These are phyloP conservation scores for Triplophysa yarkandensis DNA, from an alignment of 2,797 vertebrate species.

Conservation along the genomic window DNA sequence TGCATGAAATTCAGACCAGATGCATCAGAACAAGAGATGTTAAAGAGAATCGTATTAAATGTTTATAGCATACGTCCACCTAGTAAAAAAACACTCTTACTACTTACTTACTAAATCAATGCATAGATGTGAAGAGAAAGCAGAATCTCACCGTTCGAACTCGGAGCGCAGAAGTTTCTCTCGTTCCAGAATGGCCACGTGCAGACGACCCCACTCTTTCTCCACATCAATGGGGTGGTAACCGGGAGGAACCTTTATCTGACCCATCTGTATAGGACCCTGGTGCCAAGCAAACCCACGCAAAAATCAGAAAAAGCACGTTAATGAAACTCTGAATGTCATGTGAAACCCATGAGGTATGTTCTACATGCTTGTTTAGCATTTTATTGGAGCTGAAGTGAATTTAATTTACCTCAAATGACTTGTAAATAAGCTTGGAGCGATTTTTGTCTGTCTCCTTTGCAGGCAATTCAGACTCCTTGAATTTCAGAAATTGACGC, in stretches of 20 bases:
- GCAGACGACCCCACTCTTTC: slow-evolving; percentile 94
- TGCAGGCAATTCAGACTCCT: slow-evolving; percentile 91
- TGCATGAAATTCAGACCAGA: not conserved
- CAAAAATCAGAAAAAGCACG: not conserved
- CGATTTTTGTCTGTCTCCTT: slow-evolving; percentile 94
- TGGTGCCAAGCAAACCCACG: slow-evolving; percentile 56
- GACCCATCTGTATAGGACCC: slow-evolving; percentile 85
- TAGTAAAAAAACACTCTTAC: not conserved
- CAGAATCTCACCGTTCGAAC: slow-evolving; percentile 81
- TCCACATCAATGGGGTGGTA: slow-evolving; percentile 92
- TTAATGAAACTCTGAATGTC: not conserved
- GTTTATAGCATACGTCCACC: not conserved
- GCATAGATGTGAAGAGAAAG: not conserved
- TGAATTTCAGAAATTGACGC: slow-evolving; percentile 95
- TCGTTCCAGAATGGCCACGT: slow-evolving; percentile 89
- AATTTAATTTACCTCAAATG: slow-evolving; percentile 81
- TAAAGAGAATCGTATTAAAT: not conserved
- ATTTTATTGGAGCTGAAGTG: not conserved
- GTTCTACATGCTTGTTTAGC: not conserved
- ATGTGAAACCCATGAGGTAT: not conserved
- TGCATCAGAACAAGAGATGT: slow-evolving; percentile 34
- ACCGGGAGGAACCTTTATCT: slow-evolving; percentile 85
- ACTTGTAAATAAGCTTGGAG: slow-evolving; percentile 88
- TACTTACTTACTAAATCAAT: too few relatives aligned
- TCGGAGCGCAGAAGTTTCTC: slow-evolving; percentile 88